These are phyloP conservation scores for Anoplius nigerrimus DNA, from an alignment of 2,888 invertebrate genomes.

Conservation along the genomic window DNA sequence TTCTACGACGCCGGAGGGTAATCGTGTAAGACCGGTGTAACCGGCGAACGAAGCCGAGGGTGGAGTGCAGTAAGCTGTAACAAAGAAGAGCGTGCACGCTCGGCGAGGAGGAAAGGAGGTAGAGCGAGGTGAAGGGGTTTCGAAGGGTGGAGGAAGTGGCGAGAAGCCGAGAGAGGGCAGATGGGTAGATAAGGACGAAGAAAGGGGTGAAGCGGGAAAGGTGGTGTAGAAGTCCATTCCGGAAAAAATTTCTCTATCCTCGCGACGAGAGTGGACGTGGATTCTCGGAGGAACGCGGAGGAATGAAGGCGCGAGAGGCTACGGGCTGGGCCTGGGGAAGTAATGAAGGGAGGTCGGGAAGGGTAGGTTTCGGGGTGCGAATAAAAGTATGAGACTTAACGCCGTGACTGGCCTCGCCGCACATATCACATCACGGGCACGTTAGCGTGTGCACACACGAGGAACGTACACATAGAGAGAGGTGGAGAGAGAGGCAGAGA, in stretches of 20 bases:
- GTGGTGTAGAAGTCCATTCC: background rate
- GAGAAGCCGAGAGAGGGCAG: constrained; percentile 23
- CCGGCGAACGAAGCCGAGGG: background rate
- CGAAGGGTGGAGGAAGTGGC: constrained; percentile 27
- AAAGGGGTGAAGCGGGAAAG: background rate
- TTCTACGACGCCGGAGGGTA: constrained; percentile 9
- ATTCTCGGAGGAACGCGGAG: constrained; percentile 1
- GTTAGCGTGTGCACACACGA: constrained; percentile 3
- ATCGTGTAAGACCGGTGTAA: background rate
- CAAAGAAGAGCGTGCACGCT: background rate
- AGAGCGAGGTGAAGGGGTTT: constrained; percentile 14
- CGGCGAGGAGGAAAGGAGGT: too few relatives aligned
- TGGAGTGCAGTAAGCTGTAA: constrained; percentile 13
- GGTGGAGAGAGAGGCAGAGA: too few relatives aligned
- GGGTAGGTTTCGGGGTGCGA: constrained; percentile 23
- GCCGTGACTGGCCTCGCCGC: constrained; percentile 57
- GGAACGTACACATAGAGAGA: background rate
- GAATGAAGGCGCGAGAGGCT: constrained; percentile 15
- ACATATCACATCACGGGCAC: constrained; percentile 59
- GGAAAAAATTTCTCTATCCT: background rate
- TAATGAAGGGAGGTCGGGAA: constrained; percentile 23
- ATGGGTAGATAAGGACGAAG: background rate
- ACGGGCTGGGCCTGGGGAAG: constrained; percentile 17
- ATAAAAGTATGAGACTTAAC: constrained; percentile 41
- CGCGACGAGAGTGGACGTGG: constrained; percentile 1